phyloP scores from a whole-genome alignment of 2,888 invertebrate genomes.

The Cremastinae sp. region DNA sequence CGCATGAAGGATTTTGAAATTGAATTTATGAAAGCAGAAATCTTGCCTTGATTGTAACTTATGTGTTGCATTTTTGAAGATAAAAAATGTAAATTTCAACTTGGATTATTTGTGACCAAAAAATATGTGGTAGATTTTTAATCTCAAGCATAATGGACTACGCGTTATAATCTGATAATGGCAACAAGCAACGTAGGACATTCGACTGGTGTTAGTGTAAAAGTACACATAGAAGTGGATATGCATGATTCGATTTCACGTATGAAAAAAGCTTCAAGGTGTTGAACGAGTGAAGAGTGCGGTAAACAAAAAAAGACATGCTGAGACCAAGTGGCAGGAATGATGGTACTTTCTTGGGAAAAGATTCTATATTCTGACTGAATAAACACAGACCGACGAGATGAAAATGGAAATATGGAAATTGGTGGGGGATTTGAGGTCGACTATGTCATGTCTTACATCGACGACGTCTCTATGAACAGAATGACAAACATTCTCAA shows the following conservation, averaged over 20 bases:
- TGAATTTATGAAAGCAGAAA: not conserved
- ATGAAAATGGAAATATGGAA: conserved; percentile 64
- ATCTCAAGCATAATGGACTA: too few relatives aligned
- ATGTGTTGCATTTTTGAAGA: not conserved
- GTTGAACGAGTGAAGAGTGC: conserved; percentile 32
- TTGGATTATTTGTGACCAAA: too few relatives aligned
- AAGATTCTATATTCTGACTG: conserved; percentile 57
- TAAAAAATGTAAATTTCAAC: not conserved
- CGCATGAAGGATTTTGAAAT: not conserved
- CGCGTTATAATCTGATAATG: too few relatives aligned
- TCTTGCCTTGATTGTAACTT: not conserved
- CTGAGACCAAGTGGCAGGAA: conserved; percentile 33
- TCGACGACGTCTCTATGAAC: conserved; percentile 17
- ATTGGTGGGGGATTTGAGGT: conserved; percentile 46
- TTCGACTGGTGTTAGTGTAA: too few relatives aligned
- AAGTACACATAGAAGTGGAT: too few relatives aligned
- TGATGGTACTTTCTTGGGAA: conserved; percentile 28
- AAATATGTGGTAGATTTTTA: too few relatives aligned
- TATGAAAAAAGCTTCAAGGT: conserved; percentile 51
- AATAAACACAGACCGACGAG: conserved; percentile 61
- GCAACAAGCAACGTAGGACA: too few relatives aligned
- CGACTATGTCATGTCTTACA: conserved; percentile 16
- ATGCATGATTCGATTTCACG: conserved; percentile 55
- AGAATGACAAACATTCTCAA: too few relatives aligned
- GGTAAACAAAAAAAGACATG: conserved; percentile 39